phyloP scores from a whole-genome alignment of 2,113 vertebrate species.

The Zapornia atra region DNA sequence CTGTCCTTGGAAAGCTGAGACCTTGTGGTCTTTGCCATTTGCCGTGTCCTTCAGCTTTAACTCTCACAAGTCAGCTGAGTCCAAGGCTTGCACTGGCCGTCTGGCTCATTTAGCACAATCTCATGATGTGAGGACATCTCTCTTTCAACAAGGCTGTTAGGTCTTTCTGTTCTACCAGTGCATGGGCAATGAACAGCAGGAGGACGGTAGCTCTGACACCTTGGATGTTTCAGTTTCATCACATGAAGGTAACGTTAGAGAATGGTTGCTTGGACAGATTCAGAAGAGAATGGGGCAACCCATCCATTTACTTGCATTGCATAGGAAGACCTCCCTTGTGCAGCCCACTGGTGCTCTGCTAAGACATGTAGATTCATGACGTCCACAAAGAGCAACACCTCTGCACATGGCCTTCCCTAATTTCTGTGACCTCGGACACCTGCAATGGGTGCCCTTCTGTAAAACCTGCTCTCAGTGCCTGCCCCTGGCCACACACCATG shows the following conservation, averaged over 20 bases:
- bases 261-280: background rate
- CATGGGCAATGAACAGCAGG: background rate
- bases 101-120: background rate
- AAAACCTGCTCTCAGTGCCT: background rate
- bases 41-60: background rate
- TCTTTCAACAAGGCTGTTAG: background rate
- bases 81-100: background rate
- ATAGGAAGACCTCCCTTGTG: background rate
- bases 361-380: background rate
- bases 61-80: background rate
- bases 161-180: background rate
- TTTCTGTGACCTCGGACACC: background rate
- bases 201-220: background rate
- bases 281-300: background rate
- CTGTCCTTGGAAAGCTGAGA: slow-evolving; percentile 2
- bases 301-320: background rate
- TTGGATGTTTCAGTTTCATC: background rate
- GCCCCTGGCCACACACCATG: too few species aligned
- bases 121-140: background rate
- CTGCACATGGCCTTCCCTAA: background rate
- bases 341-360: background rate
- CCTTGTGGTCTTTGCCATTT: background rate
- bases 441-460: background rate
- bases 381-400: background rate
- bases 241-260: background rate